Conservation (phyloP, 2,113 vertebrate genomes). For the Anguilla japonica region DNA sequence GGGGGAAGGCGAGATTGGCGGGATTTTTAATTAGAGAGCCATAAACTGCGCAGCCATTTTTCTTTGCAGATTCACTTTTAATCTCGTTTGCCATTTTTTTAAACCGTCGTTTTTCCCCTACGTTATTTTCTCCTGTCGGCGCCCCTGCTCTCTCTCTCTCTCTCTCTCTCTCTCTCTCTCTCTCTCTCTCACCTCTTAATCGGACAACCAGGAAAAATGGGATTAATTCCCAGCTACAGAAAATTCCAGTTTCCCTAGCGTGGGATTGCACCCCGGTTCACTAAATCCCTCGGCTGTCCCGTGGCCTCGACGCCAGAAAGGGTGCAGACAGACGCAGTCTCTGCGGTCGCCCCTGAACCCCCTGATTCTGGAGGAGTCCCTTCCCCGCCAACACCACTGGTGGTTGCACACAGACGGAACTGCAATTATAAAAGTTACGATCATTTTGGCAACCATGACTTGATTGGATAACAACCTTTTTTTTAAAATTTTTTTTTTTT, state of each 20-base stretch:
- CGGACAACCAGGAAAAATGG: conserved; percentile 72
- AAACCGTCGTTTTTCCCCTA: conserved; percentile 7
- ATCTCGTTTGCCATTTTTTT: conserved; percentile 77
- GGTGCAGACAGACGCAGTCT: conserved; percentile 27
- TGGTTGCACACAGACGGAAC: not conserved
- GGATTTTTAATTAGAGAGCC: conserved; percentile 91
- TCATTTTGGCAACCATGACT: not conserved
- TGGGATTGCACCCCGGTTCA: conserved; percentile 59
- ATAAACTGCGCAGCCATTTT: conserved; percentile 83
- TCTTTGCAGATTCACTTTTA: conserved; percentile 83
- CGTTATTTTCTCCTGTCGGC: conserved; percentile 28
- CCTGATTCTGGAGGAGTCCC: not conserved
- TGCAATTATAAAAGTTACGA: not conserved
- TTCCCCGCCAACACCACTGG: not conserved
- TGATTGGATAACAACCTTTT: not conserved
- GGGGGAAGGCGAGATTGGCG: conserved; percentile 82
- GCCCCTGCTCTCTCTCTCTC: conserved; percentile 17
- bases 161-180: conserved; percentile 14
- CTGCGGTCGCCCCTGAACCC: conserved; percentile 13
- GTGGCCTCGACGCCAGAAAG: conserved; percentile 25
- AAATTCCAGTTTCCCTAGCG: conserved; percentile 58
- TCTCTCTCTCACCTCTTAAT: conserved; percentile 65
- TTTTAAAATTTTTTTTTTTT: not conserved
- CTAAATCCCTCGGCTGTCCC: conserved; percentile 32
- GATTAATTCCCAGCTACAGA: conserved; percentile 66